Percentiles rank a stretch among this genome's conserved stretches.
These are phyloP conservation scores for Parnassius smintheus DNA, from an alignment of 2,888 invertebrate genomes.

Conservation along the genomic window DNA sequence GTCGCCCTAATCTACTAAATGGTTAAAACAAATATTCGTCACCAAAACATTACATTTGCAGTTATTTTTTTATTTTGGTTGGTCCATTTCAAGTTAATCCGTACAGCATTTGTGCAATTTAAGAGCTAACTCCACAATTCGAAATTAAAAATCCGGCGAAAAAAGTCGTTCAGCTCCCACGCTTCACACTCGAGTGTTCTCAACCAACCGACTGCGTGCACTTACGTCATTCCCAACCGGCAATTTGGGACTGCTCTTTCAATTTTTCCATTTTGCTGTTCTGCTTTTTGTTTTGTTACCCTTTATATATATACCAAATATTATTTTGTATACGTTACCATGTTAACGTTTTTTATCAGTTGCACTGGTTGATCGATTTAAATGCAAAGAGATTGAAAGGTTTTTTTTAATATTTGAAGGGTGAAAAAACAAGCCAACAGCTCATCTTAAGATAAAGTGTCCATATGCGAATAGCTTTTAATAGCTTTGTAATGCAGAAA, in stretches of 20 bases:
- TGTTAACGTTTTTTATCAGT: constrained; percentile 15
- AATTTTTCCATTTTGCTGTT: constrained; percentile 23
- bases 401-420: too few relatives aligned
- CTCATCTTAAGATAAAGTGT: too few relatives aligned
- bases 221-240: constrained; percentile 23
- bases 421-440: too few relatives aligned
- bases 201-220: constrained; percentile 25
- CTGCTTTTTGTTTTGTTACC: constrained; percentile 19
- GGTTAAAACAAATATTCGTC: too few relatives aligned
- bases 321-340: constrained; percentile 6
- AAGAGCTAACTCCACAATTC: background rate
- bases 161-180: constrained; percentile 12
- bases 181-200: constrained; percentile 19
- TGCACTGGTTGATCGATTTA: background rate
- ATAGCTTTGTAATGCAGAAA: too few relatives aligned
- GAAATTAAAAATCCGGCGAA: constrained; percentile 16
- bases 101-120: too few relatives aligned
- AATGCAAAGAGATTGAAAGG: too few relatives aligned
- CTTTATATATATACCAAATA: background rate
- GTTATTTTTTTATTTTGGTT: too few relatives aligned
- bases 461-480: too few relatives aligned
- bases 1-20: too few relatives aligned
- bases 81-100: too few relatives aligned
- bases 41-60: too few relatives aligned
- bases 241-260: constrained; percentile 26